Evolutionary conservation across 2,888 invertebrate species (phyloP), one percentile per base, ranked within the genome.

Genomic region (Barypeithes pellucidus): DNA sequence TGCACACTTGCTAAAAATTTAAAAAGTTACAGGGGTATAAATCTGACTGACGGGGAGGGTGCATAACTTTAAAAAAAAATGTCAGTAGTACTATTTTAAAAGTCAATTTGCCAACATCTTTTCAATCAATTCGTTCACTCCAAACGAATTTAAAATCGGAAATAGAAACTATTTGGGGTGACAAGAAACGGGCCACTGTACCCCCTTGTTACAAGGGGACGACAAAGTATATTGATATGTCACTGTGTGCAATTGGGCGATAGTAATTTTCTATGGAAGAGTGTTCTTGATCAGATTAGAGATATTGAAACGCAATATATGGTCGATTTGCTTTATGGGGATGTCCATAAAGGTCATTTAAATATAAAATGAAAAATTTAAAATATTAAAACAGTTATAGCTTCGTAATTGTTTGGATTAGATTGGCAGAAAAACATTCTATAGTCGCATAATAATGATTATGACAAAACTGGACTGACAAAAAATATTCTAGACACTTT

Each of bases 191-290:
- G 66, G 47, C 67, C 59, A 39, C 45, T 71, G 29, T 65, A 65
- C 66, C 72, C 72, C 66, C 67, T 72, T 72, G 72, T 72, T 61
- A 67, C 59, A 60, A 52, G 59, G 71, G 72, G 66, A 52, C 61
- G 50, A 67, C 66, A 72, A 72, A 72, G 72, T 72, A 52, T 72
- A 72, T 72, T 72, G 72, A 72, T 72, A 72, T 72, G 72, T 72
- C 72, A 67, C 66, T 24, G 65, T 72, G 72, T 67, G 66, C 66
- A 72, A 72, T 72, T 72, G 72, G 54, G 66, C 41, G 72, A 41
- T 39, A 61, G 72, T 72, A 72, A 72, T 66, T 72, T 72, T 67
- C 72, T 60, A 59, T 59, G 29, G 57, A 24, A 65, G 65, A 57
- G 33, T 57, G 47, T 66, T 72, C 67, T 72, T 45, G 50, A 72